These are phyloP conservation scores for Drosophila truncata DNA, from an alignment of 1,140 invertebrate genomes.

Conservation along the genomic window DNA sequence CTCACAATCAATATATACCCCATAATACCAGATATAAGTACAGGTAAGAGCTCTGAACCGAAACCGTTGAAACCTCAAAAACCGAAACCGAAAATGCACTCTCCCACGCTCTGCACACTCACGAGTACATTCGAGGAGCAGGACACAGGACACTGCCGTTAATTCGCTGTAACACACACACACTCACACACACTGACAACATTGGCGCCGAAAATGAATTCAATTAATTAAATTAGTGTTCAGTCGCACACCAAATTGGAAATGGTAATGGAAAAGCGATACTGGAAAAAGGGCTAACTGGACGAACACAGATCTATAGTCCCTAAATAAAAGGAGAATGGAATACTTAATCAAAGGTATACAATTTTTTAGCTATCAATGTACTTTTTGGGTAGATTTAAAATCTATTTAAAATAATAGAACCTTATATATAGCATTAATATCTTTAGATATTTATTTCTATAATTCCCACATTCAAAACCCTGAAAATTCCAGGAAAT, in stretches of 20 bases:
- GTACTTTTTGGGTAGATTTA: neutral
- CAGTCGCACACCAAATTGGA: slow-evolving; percentile 36
- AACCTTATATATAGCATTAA: too few species aligned
- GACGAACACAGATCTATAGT: neutral
- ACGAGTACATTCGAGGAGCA: neutral
- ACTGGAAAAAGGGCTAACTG: neutral
- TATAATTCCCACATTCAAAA: neutral
- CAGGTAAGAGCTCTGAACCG: neutral
- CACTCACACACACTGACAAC: slow-evolving; percentile 22
- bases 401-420: too few species aligned
- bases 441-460: neutral
- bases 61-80: slow-evolving; percentile 64
- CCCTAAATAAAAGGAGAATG: neutral
- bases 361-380: neutral
- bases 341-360: neutral
- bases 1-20: neutral
- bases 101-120: slow-evolving; percentile 39
- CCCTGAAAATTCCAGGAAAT: neutral
- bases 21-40: neutral
- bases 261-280: slow-evolving; percentile 15
- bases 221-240: slow-evolving; percentile 77
- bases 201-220: slow-evolving; percentile 70
- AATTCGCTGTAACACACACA: slow-evolving; percentile 59
- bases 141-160: slow-evolving; percentile 32
- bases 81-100: slow-evolving; percentile 70